These are phyloP conservation scores for Colistium nudipinnis DNA, from an alignment of 2,113 vertebrate genomes.

Conservation along the genomic window DNA sequence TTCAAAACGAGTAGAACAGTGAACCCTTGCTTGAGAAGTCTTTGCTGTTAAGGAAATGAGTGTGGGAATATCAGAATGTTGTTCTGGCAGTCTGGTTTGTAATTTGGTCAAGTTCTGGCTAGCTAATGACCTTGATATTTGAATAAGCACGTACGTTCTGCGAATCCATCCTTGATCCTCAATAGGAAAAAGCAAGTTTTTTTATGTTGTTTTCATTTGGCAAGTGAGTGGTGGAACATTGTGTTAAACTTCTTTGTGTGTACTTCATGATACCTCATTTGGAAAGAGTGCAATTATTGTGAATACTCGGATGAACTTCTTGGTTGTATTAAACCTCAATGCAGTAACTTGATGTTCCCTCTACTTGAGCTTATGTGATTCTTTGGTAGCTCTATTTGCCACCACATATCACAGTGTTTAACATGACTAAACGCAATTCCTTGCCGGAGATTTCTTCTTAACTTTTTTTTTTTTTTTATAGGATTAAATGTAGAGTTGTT, in stretches of 20 bases:
- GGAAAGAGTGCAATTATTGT: neutral
- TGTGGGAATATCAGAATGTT: constrained; percentile 12
- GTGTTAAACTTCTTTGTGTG: too few relatives aligned
- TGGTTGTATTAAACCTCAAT: neutral
- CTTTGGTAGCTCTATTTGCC: neutral
- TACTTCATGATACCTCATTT: too few relatives aligned
- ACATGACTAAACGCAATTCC: neutral
- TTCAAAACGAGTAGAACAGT: constrained; percentile 13
- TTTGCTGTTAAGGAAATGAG: constrained; percentile 1
- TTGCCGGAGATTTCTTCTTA: neutral
- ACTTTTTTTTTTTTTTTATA: neutral
- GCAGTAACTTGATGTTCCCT: neutral
- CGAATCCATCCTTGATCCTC: neutral
- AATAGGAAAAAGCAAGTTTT: neutral
- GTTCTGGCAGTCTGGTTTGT: constrained; percentile 13
- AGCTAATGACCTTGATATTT: neutral
- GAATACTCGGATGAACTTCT: neutral
- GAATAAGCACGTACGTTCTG: neutral
- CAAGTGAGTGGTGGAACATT: neutral
- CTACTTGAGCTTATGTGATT: neutral
- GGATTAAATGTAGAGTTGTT: neutral
- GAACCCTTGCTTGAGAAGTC: constrained; percentile 15
- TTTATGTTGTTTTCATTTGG: neutral
- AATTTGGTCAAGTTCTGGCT: constrained; percentile 10
- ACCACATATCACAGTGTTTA: neutral